phyloP scores from a whole-genome alignment of 2,888 invertebrate species.

The Caenorhabditis angaria region DNA sequence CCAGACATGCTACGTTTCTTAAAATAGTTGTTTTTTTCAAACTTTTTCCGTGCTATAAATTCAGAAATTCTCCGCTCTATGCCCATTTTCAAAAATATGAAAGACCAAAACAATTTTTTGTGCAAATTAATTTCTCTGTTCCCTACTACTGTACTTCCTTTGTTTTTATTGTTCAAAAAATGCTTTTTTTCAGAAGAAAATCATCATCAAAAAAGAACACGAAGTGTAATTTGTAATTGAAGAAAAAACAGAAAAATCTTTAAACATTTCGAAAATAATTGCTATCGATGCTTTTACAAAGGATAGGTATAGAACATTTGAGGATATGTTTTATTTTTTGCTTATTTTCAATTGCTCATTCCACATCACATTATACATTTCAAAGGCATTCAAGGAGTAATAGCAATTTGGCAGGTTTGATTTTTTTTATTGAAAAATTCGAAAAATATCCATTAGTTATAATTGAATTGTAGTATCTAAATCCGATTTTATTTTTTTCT shows the following conservation, averaged over 20 bases:
- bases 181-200: no score
- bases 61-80: background rate
- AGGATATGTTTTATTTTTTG: constrained; percentile 41
- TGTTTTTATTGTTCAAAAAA: no score
- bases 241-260: background rate
- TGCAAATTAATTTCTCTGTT: no score
- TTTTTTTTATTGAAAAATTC: no score
- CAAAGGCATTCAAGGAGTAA: background rate
- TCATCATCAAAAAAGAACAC: no score
- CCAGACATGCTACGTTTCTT: background rate
- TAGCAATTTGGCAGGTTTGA: background rate
- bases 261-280: background rate
- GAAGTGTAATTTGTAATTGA: background rate
- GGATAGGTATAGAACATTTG: constrained; percentile 49
- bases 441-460: no score
- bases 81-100: no score
- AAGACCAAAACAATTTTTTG: no score
- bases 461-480: no score
- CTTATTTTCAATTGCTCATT: constrained; percentile 34
- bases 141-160: no score
- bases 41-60: background rate
- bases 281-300: constrained; percentile 44
- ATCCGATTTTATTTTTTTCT: no score
- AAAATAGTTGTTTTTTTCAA: background rate
- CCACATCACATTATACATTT: constrained; percentile 12